Evolutionary conservation across 1,140 invertebrate species (phyloP).

Genomic region (Phymastichus coffea): DNA sequence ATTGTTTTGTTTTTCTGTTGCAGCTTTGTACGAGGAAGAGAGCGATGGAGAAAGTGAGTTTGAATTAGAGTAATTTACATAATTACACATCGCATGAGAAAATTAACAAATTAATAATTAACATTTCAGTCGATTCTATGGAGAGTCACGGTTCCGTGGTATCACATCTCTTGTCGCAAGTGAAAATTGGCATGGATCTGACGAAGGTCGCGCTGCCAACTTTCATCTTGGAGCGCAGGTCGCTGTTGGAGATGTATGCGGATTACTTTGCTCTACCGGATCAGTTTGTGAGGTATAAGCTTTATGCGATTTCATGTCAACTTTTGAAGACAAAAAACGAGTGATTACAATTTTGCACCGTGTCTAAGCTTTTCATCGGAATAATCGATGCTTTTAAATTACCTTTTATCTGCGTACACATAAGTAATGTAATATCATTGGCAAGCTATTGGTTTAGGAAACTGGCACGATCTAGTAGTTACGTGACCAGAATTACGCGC

Average conservation of each 20-base stretch:
- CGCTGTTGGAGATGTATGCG: conserved; percentile 95
- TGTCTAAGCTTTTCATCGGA: too few relatives aligned
- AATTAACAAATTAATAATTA: conserved; percentile 12
- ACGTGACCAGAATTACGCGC: too few relatives aligned
- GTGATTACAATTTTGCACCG: too few relatives aligned
- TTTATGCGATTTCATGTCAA: conserved; percentile 1
- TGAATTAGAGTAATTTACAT: not conserved
- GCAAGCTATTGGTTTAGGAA: too few relatives aligned
- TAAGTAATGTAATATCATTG: too few relatives aligned
- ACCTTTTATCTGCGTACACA: too few relatives aligned
- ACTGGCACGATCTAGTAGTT: too few relatives aligned
- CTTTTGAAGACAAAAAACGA: too few relatives aligned
- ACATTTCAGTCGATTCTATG: conserved; percentile 68
- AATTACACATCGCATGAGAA: not conserved
- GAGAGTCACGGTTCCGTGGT: conserved; percentile 94
- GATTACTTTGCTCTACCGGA: conserved; percentile 98
- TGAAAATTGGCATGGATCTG: conserved; percentile 97
- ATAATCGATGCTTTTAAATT: too few relatives aligned
- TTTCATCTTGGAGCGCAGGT: conserved; percentile 92
- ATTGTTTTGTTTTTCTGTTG: conserved; percentile 35
- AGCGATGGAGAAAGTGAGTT: conserved; percentile 77
- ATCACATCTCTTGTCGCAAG: conserved; percentile 90
- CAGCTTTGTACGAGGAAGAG: conserved; percentile 85
- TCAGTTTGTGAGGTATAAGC: conserved; percentile 85
- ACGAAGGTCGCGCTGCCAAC: conserved; percentile 97